Evolutionary conservation across 2,113 vertebrate species (phyloP).

Genomic region (Macrotis lagotis): DNA sequence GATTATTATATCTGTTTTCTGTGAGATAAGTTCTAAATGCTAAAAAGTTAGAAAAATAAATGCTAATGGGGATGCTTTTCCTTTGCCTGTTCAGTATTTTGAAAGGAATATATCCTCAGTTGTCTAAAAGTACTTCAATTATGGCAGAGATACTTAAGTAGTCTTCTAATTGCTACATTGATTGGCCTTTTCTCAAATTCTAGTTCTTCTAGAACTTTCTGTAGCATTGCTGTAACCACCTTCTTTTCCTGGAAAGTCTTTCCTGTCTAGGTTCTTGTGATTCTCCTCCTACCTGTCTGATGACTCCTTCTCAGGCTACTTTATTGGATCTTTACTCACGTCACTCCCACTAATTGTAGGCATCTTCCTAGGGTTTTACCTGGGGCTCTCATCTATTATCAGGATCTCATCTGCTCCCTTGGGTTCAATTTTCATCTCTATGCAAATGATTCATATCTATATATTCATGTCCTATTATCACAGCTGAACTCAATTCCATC

Average conservation of each 20-base stretch:
- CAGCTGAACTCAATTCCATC: neutral
- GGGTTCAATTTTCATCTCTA: neutral
- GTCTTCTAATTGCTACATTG: neutral
- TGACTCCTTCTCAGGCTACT: neutral
- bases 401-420: neutral
- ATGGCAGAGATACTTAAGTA: neutral
- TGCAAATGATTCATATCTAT: neutral
- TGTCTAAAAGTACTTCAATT: neutral
- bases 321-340: neutral
- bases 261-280: neutral
- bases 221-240: neutral
- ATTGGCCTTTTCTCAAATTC: neutral
- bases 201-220: neutral
- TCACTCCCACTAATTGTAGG: neutral
- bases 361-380: neutral
- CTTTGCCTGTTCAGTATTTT: neutral
- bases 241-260: neutral
- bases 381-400: neutral
- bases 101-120: neutral
- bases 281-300: neutral
- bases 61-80: neutral
- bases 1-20: neutral
- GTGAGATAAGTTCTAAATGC: neutral
- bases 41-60: neutral
- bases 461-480: neutral